Evolutionary conservation across 1,140 invertebrate species (phyloP).

Genomic region (Campoletis sonorensis): DNA sequence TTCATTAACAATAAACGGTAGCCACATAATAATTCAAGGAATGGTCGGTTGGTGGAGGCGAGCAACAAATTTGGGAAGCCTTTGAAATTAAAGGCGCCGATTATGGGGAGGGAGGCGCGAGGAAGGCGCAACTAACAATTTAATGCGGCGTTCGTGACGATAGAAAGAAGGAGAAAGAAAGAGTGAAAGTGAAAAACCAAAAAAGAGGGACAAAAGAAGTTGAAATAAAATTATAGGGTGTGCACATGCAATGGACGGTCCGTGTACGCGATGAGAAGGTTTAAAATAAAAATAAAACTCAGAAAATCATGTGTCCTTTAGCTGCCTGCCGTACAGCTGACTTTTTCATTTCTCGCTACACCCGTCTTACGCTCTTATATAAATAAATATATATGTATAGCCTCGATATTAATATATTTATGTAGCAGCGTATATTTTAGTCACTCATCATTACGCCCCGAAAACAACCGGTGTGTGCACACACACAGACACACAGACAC

Average conservation of each 20-base stretch:
- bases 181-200: neutral
- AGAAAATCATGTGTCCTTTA: conserved; percentile 9
- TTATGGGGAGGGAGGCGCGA: conserved; percentile 11
- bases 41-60: conserved; percentile 22
- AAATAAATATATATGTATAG: neutral
- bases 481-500: neutral
- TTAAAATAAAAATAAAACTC: neutral
- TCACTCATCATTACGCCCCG: conserved; percentile 15
- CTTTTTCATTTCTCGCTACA: neutral
- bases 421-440: conserved; percentile 13
- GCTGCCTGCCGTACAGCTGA: neutral
- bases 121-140: conserved; percentile 56
- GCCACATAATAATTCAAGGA: conserved; percentile 26
- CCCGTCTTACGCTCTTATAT: conserved; percentile 12
- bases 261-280: neutral
- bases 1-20: neutral
- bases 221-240: conserved; percentile 61
- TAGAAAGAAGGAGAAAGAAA: neutral
- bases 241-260: neutral
- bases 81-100: conserved; percentile 51
- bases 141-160: conserved; percentile 51
- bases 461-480: conserved; percentile 31
- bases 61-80: conserved; percentile 30
- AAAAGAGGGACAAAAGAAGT: neutral
- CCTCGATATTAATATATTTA: conserved; percentile 26